Base-by-base conservation (phyloP, 2,888 invertebrate genomes). In the Tortricodes alternella region DNA sequence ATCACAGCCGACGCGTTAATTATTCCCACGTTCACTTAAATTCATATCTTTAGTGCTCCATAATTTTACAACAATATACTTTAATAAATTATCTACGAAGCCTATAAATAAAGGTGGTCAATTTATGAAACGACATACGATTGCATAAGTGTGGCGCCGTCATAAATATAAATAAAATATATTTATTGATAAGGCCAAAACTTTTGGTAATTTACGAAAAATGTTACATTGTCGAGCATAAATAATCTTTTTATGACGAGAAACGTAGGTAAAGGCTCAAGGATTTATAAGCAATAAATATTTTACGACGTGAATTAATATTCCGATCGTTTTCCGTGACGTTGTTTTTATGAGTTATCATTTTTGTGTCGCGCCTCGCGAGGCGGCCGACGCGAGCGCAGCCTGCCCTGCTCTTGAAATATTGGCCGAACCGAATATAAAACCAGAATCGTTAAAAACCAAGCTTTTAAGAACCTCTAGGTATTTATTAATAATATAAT, bases 241-340 rank as follows among this genome's bases (percentile, higher is more conserved):
- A 90, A 90, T 90, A 88, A 89, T 89, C 83, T 89, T 90, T 90
- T 90, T 90, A 90, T 90, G 89, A 89, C 85, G 87, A 83, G 85
- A 85, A 85, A 85, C 89, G 89, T 89, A 89, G 87, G 89, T 86
- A 90, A 87, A 86, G 86, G 85, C 86, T 88, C 89, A 90, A 90
- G 90, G 90, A 90, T 90, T 90, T 90, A 89, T 89, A 90, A 83
- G 89, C 66, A 85, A 89, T 90, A 89, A 90, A 90, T 90, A 85
- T 90, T 90, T 90, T 88, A 90, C 90, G 90, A 89, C 88, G 83
- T 80, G 85, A 89, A 90, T 90, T 90, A 89, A 90, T 90, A 90
- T 90, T 89, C 90, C 78, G 87, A 88, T 87, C 90, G 89, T 89
- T 89, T 85, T 88, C 83, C 76, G 88, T 90, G 89, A 90, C 89